Conservation (phyloP, 2,888 invertebrate species). For the Nomada fucata region DNA sequence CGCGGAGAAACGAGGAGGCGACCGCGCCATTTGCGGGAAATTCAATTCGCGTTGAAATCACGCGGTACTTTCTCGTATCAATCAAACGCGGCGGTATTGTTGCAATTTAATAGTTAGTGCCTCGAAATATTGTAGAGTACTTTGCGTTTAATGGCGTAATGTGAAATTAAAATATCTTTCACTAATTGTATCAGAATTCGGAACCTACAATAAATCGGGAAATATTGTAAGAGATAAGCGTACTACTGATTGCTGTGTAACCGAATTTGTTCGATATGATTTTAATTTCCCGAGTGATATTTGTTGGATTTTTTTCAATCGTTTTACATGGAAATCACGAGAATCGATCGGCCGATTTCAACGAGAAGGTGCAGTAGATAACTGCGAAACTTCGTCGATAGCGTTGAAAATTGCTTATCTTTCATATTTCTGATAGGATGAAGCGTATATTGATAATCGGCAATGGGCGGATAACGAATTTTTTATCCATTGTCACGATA, state of each 20-base stretch:
- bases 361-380: background rate
- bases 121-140: no score
- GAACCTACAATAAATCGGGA: no score
- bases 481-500: conserved; percentile 59
- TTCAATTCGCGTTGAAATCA: conserved; percentile 12
- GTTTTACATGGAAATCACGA: background rate
- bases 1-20: background rate
- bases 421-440: conserved; percentile 46
- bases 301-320: no score
- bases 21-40: conserved; percentile 13
- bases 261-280: background rate
- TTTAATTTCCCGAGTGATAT: background rate
- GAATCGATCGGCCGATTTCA: background rate
- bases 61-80: no score
- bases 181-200: no score
- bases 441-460: conserved; percentile 33
- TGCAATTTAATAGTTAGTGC: no score
- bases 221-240: no score
- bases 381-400: conserved; percentile 15
- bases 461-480: conserved; percentile 65
- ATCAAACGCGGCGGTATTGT: no score
- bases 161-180: no score
- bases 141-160: no score
- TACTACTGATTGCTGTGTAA: no score
- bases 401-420: conserved; percentile 57